Evolutionary conservation across 2,797 vertebrate genomes (phyloP), one percentile per base, ranked within the genome.

Genomic region (Sebastes hubbsi): DNA sequence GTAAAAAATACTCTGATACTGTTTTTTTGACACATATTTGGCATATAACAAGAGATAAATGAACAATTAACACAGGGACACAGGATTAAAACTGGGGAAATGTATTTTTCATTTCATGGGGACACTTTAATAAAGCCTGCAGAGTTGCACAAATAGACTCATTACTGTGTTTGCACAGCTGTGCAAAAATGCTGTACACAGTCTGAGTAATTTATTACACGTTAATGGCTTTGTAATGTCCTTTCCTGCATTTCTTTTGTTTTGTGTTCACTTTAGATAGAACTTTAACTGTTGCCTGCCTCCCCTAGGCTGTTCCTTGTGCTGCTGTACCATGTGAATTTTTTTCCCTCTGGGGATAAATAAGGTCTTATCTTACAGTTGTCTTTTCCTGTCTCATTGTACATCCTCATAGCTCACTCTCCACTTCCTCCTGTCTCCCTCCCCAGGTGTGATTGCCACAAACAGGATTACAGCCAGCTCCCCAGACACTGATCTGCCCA

Each of bases 381-480:
- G 16, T 65, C 20, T 9, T 59, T 55, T 78, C 29, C 8, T 4
- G 12, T 10, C 4, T 63, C 20, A 8, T 4, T 62, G 1, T 54
- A 64, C 8, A 30, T 69, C 55, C 22, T 72, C 34, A 49, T 64
- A 24, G 6, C 72, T 77, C 60, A 18, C 29, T 27, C 54, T 58
- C 6, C n/a, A 6, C 65, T 72, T 46, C 38, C 36, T 80, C 29
- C 58, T 71, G 46, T 72, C 34, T 72, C 3, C 70, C 20, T 68
- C 30, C 32, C 10, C 56, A 93, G 98, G 98, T 84, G 91, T 99
- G 72, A 94, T 99, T 75, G 96, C 97, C 1, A 94, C 96, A 20
- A 95, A 98, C 81, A 97, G 97, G 92, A 98, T 99, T 77, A 98
- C 96, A 36, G 98, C 98, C 84, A 99, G 98, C 87, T 97, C 97